These are phyloP conservation scores for Alectoris magna DNA, from an alignment of 2,797 vertebrate species.

Conservation along the genomic window DNA sequence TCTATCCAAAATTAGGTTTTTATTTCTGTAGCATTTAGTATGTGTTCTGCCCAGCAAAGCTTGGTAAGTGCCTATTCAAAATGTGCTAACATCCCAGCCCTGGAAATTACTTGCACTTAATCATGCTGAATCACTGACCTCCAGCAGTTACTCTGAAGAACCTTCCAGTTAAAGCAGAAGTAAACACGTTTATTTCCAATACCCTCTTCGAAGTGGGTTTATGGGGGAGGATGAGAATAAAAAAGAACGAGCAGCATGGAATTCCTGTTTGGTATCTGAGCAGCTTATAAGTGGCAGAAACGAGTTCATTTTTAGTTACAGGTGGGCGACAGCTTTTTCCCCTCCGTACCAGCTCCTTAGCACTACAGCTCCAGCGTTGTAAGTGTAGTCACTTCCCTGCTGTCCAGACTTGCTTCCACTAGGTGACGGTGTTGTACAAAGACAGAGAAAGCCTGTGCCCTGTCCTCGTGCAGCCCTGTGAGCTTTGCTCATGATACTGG, in stretches of 20 bases:
- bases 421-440: conserved; percentile 63
- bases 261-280: not conserved
- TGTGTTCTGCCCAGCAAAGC: not conserved
- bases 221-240: not conserved
- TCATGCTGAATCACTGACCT: not conserved
- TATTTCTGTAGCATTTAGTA: conserved; percentile 11
- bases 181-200: not conserved
- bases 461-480: rapidly evolving
- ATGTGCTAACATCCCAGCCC: not conserved
- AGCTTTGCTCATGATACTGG: rapidly evolving
- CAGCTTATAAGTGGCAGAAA: not conserved
- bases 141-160: not conserved
- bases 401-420: not conserved
- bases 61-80: not conserved
- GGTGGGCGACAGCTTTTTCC: rapidly evolving
- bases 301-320: rapidly evolving
- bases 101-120: not conserved
- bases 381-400: not conserved
- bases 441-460: rapidly evolving
- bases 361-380: rapidly evolving
- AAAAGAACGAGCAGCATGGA: not conserved
- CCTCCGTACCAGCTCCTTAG: rapidly evolving
- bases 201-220: not conserved
- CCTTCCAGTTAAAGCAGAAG: not conserved
- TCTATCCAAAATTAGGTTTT: not conserved